phyloP scores from a whole-genome alignment of 2,888 invertebrate species.

The Masnerella sp. region DNA sequence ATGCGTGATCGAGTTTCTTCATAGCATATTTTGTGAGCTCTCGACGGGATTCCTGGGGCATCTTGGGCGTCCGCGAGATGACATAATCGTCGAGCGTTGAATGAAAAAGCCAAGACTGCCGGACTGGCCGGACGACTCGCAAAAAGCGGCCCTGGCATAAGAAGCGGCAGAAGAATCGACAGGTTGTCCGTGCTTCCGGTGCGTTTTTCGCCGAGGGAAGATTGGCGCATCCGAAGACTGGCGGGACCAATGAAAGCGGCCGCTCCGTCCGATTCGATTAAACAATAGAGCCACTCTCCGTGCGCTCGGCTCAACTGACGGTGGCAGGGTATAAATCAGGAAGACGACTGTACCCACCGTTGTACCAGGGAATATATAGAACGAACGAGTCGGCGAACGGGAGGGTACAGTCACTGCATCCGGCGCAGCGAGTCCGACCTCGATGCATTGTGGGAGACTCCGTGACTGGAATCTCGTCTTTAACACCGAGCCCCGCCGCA shows the following conservation, averaged over 20 bases:
- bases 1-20: conserved; percentile 29
- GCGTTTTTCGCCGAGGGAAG: conserved; percentile 34
- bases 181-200: conserved; percentile 48
- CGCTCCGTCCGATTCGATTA: conserved; percentile 72
- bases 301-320: conserved; percentile 65
- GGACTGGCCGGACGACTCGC: neutral
- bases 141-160: conserved; percentile 10
- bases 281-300: conserved; percentile 73
- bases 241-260: too few species aligned
- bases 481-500: conserved; percentile 47
- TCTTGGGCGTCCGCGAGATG: conserved; percentile 33
- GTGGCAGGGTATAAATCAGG: conserved; percentile 76
- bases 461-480: conserved; percentile 73
- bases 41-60: conserved; percentile 5
- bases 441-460: conserved; percentile 73
- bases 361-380: conserved; percentile 65
- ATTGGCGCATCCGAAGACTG: conserved; percentile 33
- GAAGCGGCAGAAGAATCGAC: conserved; percentile 35
- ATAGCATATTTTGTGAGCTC: conserved; percentile 22
- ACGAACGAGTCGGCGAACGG: conserved; percentile 61
- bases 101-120: conserved; percentile 29
- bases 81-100: conserved; percentile 32
- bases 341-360: conserved; percentile 72
- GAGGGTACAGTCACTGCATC: conserved; percentile 67
- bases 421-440: conserved; percentile 70